Conservation (phyloP, 1,140 invertebrate genomes). For the Bombus superbus region DNA sequence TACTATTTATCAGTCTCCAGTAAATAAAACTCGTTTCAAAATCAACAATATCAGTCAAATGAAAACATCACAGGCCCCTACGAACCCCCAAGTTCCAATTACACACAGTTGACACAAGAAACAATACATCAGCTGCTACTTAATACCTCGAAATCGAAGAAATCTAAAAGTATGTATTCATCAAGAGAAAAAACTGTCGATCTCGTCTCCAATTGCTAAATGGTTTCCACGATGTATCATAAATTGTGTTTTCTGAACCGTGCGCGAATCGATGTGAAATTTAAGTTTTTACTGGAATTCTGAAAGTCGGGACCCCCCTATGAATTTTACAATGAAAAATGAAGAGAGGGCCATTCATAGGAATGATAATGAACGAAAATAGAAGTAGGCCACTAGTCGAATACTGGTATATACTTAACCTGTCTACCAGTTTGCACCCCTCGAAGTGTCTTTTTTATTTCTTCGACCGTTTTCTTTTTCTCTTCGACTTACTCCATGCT, state of each 20-base stretch:
- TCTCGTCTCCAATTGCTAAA: background rate
- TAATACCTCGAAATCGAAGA: background rate
- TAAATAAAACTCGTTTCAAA: background rate
- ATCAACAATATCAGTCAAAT: background rate
- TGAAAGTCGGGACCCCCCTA: background rate
- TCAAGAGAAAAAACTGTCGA: background rate
- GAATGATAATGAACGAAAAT: conserved; percentile 66
- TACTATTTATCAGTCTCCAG: background rate
- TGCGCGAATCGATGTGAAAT: conserved; percentile 8
- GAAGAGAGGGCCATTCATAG: background rate
- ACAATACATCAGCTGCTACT: background rate
- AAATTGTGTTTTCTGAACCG: background rate
- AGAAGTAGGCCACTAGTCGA: conserved; percentile 72
- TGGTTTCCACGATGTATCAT: conserved; percentile 2
- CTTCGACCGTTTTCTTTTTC: conserved; percentile 55
- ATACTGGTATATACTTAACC: conserved; percentile 40
- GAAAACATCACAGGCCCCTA: background rate
- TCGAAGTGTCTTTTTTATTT: conserved; percentile 71
- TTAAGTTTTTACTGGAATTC: conserved; percentile 22
- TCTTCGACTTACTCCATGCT: conserved; percentile 65
- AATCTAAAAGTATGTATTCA: background rate
- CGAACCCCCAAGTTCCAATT: background rate
- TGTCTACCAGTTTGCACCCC: conserved; percentile 62
- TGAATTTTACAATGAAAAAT: conserved; percentile 12
- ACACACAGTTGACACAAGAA: background rate